Conservation (phyloP, 1,140 invertebrate genomes). For the Phenacoccus solenopsis region DNA sequence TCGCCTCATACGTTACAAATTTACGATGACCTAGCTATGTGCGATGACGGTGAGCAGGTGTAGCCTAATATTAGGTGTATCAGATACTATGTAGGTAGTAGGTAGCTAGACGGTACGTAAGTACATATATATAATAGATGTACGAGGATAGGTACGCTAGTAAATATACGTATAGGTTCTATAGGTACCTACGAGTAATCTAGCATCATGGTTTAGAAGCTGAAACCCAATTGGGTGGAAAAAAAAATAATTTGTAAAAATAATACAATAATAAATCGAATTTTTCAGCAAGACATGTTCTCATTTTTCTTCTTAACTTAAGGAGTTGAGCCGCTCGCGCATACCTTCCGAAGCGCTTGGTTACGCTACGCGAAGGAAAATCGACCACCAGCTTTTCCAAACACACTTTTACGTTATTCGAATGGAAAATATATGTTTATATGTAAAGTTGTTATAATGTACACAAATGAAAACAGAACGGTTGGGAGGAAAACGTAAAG, state of each 20-base stretch:
- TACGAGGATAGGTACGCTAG: too few species aligned
- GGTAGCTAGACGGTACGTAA: too few species aligned
- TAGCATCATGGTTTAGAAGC: too few species aligned
- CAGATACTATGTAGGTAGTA: too few species aligned
- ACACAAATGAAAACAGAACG: conserved; percentile 5
- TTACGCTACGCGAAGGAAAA: neutral
- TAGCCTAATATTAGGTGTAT: too few species aligned
- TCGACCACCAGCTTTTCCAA: neutral
- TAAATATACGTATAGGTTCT: too few species aligned
- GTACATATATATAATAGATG: too few species aligned
- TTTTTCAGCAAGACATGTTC: neutral
- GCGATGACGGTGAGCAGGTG: too few species aligned
- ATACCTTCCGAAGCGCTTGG: neutral
- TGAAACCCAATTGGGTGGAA: too few species aligned
- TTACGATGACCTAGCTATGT: too few species aligned
- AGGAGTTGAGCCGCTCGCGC: neutral
- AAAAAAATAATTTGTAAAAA: neutral
- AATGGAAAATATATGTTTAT: conserved; percentile 16
- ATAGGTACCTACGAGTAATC: too few species aligned
- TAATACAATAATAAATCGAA: conserved; percentile 4
- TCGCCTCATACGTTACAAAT: too few species aligned
- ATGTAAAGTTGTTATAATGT: conserved; percentile 18
- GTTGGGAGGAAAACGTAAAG: neutral
- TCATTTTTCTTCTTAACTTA: neutral
- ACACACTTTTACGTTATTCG: conserved; percentile 7